Evolutionary conservation across 2,113 vertebrate genomes (phyloP).

Genomic region (Oriolus oriolus): DNA sequence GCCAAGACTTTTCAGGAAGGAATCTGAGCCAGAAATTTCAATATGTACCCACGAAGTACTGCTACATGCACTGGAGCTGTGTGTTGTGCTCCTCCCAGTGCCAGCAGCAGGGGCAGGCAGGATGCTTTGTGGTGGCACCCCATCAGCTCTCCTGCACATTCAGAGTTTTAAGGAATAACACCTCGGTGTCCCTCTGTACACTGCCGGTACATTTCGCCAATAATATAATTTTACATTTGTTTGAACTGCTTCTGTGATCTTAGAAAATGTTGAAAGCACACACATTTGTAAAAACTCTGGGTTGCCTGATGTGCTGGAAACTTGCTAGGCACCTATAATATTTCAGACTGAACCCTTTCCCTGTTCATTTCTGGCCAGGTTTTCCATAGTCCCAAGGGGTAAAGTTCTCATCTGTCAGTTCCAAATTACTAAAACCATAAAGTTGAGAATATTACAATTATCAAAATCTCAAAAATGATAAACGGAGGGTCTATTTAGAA

Average conservation of each 20-base stretch:
- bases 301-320: neutral
- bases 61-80: accelerated
- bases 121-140: neutral
- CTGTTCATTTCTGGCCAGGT: neutral
- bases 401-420: neutral
- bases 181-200: neutral
- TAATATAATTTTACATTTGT: neutral
- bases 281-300: neutral
- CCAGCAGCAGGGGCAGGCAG: neutral
- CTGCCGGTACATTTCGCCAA: neutral
- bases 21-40: neutral
- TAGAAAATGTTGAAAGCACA: neutral
- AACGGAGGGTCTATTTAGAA: neutral
- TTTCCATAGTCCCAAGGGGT: neutral
- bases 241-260: neutral
- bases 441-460: neutral
- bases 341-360: neutral
- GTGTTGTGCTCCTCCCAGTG: neutral
- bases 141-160: neutral
- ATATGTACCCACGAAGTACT: neutral
- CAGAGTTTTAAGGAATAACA: neutral
- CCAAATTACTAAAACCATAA: neutral
- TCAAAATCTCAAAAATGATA: neutral
- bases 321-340: neutral
- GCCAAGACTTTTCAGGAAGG: constrained; percentile 12